Base-by-base conservation (phyloP, 1,140 invertebrate genomes). In the Idris sp. region DNA sequence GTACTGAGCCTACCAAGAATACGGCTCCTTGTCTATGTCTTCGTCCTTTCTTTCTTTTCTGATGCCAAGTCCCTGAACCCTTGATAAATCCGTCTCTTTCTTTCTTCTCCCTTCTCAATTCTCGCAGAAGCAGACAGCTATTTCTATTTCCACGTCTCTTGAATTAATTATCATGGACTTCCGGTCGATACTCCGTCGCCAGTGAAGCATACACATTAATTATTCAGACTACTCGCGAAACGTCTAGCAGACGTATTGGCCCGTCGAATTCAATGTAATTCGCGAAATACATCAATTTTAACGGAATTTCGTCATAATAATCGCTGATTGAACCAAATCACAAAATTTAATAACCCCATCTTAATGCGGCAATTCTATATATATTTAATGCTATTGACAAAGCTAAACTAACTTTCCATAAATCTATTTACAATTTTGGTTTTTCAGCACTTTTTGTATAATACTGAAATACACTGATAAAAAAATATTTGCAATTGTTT, bases 81-180 rank as follows among this genome's bases (percentile, higher is more conserved):
- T 67, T 61, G 41, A 36, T 16, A 16, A 44, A 65, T 59, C 65
- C 25, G 13, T 74, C 62, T 73, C 61, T 73, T 64, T 75, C 33
- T 72, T 58, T 69, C 36, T 69, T 44, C 44, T 64, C 30, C 31
- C 33, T 33, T 6, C 30, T 33, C 36, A 28, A 67, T 35, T 38
- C 61, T 15, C 16, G 9, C 40, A 36, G 19, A 56, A 22, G 58
- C 56, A 76, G 67, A 54, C 74, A 58, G 61, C 77, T 81, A 80
- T 79, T 81, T 80, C 79, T 81, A 81, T 81, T 76, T 77, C 72
- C 80, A 76, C 48, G 73, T 68, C 48, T 81, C 53, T 59, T 83
- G 80, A 83, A 81, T 83, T 81, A 81, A 81, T 83, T 78, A 81
- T 81, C 65, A 74, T 67, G 61, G 58, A 73, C 77, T 77, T 79